Evolutionary conservation across 2,888 invertebrate species (phyloP).

Genomic region (Athalia rosae): DNA sequence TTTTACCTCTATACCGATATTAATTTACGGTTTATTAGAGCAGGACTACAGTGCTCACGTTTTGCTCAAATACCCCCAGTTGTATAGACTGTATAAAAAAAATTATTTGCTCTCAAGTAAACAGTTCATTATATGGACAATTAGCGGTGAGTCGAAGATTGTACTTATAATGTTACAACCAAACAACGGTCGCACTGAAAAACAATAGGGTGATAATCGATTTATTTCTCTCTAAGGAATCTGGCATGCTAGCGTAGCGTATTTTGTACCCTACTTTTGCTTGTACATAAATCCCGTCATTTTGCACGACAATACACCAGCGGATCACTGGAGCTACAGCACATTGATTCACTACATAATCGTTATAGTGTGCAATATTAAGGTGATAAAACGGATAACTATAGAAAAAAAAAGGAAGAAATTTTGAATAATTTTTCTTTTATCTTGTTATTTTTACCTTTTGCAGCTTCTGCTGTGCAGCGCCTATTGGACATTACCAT

Average conservation of each 20-base stretch:
- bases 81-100: constrained; percentile 80
- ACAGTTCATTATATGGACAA: constrained; percentile 80
- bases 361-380: constrained; percentile 62
- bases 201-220: constrained; percentile 24
- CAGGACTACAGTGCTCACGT: constrained; percentile 79
- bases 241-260: constrained; percentile 81
- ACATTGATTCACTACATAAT: constrained; percentile 65
- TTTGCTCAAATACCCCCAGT: constrained; percentile 78
- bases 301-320: constrained; percentile 74
- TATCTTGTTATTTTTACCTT: not conserved
- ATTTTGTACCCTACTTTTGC: constrained; percentile 75
- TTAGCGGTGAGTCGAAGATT: constrained; percentile 68
- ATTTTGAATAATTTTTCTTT: constrained; percentile 20
- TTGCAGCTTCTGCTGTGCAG: constrained; percentile 71
- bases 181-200: not conserved
- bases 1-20: constrained; percentile 85
- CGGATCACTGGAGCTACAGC: constrained; percentile 75
- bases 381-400: constrained; percentile 55
- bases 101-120: constrained; percentile 80
- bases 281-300: constrained; percentile 75
- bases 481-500: constrained; percentile 78
- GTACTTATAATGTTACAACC: not conserved
- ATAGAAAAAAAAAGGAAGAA: not conserved
- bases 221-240: constrained; percentile 71
- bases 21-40: constrained; percentile 85